Conservation (phyloP, 30 jellyfish, hydroid and myxozoan genomes). For the Turritopsis dohrnii region DNA sequence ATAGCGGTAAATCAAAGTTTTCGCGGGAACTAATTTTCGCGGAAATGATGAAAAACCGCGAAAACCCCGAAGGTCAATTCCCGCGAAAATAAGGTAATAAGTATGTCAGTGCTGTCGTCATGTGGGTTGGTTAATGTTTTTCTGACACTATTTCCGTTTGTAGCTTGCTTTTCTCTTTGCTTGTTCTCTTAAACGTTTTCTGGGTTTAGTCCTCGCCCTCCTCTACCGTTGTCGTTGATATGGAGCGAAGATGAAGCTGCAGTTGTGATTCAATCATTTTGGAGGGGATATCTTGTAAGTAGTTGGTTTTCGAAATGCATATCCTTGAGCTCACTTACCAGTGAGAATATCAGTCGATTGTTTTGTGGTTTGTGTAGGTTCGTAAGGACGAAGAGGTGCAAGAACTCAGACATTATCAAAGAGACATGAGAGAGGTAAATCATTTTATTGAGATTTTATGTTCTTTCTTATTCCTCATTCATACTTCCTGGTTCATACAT, state of each 20-base stretch:
- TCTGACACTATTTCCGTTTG: too few species aligned
- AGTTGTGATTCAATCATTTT: constrained; percentile 68
- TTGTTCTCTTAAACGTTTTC: background rate
- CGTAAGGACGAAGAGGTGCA: constrained; percentile 79
- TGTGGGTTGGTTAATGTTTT: too few species aligned
- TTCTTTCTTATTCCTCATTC: too few species aligned
- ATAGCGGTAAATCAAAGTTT: too few species aligned
- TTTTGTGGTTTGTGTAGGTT: constrained; percentile 35
- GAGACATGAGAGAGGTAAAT: constrained; percentile 89
- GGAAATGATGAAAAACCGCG: too few species aligned
- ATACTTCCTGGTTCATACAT: too few species aligned
- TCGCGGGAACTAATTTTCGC: too few species aligned
- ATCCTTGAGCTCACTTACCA: too few species aligned
- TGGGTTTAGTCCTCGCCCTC: constrained; percentile 86
- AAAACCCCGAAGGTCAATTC: too few species aligned
- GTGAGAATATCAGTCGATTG: background rate
- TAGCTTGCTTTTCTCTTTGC: background rate
- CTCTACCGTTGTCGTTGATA: constrained; percentile 77
- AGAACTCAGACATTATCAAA: constrained; percentile 85
- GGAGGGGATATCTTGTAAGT: constrained; percentile 91
- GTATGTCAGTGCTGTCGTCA: too few species aligned
- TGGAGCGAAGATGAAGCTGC: constrained; percentile 98
- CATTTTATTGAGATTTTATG: too few species aligned
- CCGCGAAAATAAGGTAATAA: too few species aligned
- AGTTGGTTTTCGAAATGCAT: background rate